Evolutionary conservation across 2,113 vertebrate species (phyloP).

Genomic region (Platycercus adscitus): DNA sequence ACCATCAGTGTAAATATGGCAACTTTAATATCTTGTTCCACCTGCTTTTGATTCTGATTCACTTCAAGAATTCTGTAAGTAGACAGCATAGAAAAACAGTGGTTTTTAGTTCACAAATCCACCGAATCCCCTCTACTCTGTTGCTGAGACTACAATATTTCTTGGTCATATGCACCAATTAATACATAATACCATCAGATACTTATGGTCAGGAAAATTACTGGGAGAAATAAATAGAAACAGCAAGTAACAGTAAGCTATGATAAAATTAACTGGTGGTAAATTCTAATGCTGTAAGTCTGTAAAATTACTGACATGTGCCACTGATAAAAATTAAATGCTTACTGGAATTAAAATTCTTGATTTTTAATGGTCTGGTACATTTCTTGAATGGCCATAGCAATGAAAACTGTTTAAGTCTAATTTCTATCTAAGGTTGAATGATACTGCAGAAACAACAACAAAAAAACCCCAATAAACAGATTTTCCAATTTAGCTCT

Average conservation of each 20-base stretch:
- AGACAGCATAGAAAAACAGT: constrained; percentile 34
- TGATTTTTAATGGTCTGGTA: rapidly evolving
- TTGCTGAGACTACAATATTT: background rate
- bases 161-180: background rate
- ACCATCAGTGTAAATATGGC: constrained; percentile 96
- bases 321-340: background rate
- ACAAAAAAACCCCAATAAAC: background rate
- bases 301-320: background rate
- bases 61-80: constrained; percentile 91
- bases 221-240: background rate
- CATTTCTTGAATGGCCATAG: background rate
- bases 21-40: constrained; percentile 98
- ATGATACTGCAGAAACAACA: background rate
- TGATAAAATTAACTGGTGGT: background rate
- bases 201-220: background rate
- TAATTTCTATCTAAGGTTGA: background rate
- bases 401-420: background rate
- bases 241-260: background rate
- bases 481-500: background rate
- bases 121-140: background rate
- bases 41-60: constrained; percentile 94
- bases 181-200: background rate
- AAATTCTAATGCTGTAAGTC: background rate
- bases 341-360: background rate
- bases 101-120: background rate